Conservation (phyloP, 1,140 invertebrate genomes). For the Drosophila sucinea region DNA sequence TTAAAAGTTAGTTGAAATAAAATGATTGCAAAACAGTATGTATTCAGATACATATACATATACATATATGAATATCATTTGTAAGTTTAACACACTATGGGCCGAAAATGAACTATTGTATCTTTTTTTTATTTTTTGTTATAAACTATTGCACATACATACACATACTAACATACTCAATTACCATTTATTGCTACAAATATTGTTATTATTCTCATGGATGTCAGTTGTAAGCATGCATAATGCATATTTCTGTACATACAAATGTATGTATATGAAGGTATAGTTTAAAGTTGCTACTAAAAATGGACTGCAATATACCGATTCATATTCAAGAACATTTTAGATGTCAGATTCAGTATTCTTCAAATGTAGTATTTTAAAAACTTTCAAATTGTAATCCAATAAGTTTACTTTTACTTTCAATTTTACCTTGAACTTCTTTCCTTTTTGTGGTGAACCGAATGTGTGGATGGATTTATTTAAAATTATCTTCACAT, state of each 20-base stretch:
- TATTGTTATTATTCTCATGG: background rate
- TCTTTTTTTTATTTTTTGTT: background rate
- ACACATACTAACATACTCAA: background rate
- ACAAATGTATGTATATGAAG: background rate
- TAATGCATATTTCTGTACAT: too few relatives aligned
- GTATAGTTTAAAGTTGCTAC: background rate
- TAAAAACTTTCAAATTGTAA: too few relatives aligned
- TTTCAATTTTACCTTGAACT: too few relatives aligned
- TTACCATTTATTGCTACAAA: background rate
- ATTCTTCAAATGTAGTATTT: too few relatives aligned
- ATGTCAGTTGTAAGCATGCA: background rate
- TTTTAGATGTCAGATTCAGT: background rate
- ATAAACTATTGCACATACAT: background rate
- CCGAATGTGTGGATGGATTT: too few relatives aligned
- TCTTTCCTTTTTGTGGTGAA: too few relatives aligned
- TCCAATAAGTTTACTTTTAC: too few relatives aligned
- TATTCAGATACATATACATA: background rate
- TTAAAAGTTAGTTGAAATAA: conserved; percentile 12
- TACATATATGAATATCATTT: conserved; percentile 1
- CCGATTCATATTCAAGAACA: background rate
- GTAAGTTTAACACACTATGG: background rate
- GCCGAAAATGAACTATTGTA: background rate
- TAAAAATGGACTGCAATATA: background rate
- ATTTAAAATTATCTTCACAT: too few relatives aligned
- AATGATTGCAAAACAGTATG: conserved; percentile 6